phyloP scores from a whole-genome alignment of 2,113 vertebrate genomes.

The Sardina pilchardus region DNA sequence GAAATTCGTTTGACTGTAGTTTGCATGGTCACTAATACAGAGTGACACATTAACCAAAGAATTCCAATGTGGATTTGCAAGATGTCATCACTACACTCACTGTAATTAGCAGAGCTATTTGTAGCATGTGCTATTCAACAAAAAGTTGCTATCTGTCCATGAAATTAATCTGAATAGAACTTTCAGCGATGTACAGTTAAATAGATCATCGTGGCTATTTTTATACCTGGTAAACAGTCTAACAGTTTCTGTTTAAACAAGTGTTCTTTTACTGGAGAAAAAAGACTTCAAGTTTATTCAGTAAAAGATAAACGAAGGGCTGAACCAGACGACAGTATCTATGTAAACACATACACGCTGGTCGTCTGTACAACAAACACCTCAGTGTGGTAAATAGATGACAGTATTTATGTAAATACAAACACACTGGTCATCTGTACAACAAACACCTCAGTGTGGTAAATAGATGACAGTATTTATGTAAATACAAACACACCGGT shows the following conservation, averaged over 20 bases:
- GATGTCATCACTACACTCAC: neutral
- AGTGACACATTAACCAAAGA: too few relatives aligned
- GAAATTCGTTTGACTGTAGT: neutral
- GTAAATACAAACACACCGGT: neutral
- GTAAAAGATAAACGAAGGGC: neutral
- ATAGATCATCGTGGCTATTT: neutral
- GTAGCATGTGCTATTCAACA: neutral
- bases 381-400: neutral
- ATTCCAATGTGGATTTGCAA: neutral
- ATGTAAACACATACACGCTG: neutral
- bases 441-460: too few relatives aligned
- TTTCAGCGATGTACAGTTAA: neutral
- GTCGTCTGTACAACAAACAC: neutral
- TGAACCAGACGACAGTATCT: neutral
- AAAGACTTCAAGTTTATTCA: neutral
- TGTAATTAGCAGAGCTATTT: neutral
- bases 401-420: neutral
- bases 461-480: neutral
- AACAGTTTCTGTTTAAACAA: neutral
- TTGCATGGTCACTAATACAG: too few relatives aligned
- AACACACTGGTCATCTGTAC: neutral
- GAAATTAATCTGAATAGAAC: neutral
- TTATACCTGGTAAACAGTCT: neutral
- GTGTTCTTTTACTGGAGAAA: neutral
- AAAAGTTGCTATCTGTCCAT: neutral